Evolutionary conservation across 2,113 vertebrate species (phyloP).

Genomic region (Jacana jacana): DNA sequence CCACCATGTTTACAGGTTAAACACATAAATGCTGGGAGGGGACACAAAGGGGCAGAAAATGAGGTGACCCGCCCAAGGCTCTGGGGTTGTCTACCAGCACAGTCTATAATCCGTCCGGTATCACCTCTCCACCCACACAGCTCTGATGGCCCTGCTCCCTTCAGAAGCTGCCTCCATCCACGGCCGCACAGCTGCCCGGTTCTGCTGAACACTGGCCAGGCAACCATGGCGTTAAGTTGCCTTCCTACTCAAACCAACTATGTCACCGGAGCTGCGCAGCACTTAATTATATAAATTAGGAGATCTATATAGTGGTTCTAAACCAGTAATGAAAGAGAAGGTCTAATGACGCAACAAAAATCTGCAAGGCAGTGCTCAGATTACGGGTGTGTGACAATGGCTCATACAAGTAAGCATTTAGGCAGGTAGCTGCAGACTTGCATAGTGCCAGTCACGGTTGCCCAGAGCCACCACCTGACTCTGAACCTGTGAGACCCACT

Average conservation of each 20-base stretch:
- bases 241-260: neutral
- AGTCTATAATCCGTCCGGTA: neutral
- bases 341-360: constrained; percentile 53
- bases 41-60: neutral
- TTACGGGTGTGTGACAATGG: neutral
- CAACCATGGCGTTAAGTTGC: neutral
- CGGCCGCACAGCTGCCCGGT: fast-evolving
- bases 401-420: neutral
- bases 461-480: neutral
- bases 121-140: neutral
- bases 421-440: neutral
- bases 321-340: constrained; percentile 59
- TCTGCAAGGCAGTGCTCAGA: neutral
- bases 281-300: constrained; percentile 39
- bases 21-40: neutral
- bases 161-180: neutral
- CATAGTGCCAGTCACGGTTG: neutral
- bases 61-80: neutral
- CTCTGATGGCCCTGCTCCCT: fast-evolving
- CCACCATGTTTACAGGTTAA: neutral
- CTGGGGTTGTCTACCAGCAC: neutral
- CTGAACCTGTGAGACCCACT: neutral
- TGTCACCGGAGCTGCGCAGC: neutral
- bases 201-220: neutral
- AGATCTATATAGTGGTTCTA: constrained; percentile 16